phyloP scores from a whole-genome alignment of 2,797 vertebrate genomes.

The Tragopan temminckii region DNA sequence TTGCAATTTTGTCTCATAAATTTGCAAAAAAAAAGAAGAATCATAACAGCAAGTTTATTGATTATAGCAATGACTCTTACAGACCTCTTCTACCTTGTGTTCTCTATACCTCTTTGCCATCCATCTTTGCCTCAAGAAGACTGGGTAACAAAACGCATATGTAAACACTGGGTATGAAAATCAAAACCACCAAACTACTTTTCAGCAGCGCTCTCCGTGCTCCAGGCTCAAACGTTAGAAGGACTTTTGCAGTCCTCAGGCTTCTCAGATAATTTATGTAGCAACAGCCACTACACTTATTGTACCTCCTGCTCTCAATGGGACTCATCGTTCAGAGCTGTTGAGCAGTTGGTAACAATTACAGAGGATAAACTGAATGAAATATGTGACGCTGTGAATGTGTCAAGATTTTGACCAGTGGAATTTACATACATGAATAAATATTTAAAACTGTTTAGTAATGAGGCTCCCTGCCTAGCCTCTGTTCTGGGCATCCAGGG shows the following conservation, averaged over 20 bases:
- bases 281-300: slow-evolving; percentile 39
- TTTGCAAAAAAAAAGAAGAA: not conserved
- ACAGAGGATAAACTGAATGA: slow-evolving; percentile 76
- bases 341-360: slow-evolving; percentile 77
- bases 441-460: slow-evolving; percentile 59
- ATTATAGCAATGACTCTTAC: not conserved
- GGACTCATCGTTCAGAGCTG: slow-evolving; percentile 71
- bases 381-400: slow-evolving; percentile 69
- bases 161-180: not conserved
- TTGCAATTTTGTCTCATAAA: not conserved
- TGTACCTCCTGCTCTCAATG: slow-evolving; percentile 64
- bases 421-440: slow-evolving; percentile 81
- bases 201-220: not conserved
- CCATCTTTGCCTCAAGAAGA: not conserved
- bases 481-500: slow-evolving; percentile 23
- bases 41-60: not conserved
- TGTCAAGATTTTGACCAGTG: slow-evolving; percentile 65
- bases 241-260: slow-evolving; percentile 54
- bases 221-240: slow-evolving; percentile 1
- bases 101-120: not conserved
- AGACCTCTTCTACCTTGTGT: fast-evolving
- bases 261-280: slow-evolving; percentile 69
- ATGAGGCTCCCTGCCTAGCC: slow-evolving; percentile 24
- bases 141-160: not conserved
- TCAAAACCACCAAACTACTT: slow-evolving; percentile 5